These are phyloP conservation scores for Chaetophractus vellerosus DNA, from an alignment of 2,797 vertebrate species.

Conservation along the genomic window DNA sequence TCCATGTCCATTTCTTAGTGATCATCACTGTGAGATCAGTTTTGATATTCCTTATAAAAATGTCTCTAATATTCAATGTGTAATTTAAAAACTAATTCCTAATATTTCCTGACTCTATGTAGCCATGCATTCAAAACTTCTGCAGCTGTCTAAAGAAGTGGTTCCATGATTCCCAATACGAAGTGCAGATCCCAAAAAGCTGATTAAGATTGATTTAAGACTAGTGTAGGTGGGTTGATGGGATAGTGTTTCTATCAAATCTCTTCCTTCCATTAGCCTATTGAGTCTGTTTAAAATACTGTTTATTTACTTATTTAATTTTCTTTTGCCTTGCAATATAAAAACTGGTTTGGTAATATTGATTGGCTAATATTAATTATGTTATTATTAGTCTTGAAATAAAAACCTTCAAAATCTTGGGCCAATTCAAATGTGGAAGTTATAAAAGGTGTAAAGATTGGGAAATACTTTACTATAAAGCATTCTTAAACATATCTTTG, in stretches of 20 bases:
- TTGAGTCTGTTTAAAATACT: background rate
- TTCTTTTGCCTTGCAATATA: background rate
- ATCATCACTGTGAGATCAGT: background rate
- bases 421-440: background rate
- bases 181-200: background rate
- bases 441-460: background rate
- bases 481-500: background rate
- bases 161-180: background rate
- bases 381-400: background rate
- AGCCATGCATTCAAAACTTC: background rate
- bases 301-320: background rate
- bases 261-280: background rate
- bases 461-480: background rate
- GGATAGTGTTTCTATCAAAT: background rate
- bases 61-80: background rate
- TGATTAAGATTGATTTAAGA: background rate
- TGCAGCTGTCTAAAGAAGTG: background rate
- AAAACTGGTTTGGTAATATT: constrained; percentile 1
- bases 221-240: rapidly evolving
- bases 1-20: background rate
- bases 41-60: constrained; percentile 29
- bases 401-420: constrained; percentile 26
- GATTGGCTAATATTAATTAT: background rate
- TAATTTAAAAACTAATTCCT: constrained; percentile 45
- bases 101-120: background rate